Evolutionary conservation across 2,888 invertebrate genomes (phyloP).

Genomic region (Amphiduros pacificus): DNA sequence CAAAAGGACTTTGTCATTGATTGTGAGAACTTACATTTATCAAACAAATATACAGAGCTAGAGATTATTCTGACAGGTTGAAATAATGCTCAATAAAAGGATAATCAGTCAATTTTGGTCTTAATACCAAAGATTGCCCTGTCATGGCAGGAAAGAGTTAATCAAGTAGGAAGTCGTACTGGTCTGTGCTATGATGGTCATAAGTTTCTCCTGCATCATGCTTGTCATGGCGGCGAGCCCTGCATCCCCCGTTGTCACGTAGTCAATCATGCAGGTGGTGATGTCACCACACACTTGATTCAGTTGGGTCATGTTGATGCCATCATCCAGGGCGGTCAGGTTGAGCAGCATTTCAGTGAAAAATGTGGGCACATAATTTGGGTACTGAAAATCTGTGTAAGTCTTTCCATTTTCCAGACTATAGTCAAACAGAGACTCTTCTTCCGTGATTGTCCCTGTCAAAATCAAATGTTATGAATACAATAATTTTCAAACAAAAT

Average conservation of each 20-base stretch:
- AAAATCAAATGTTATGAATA: neutral
- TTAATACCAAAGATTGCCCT: too few species aligned
- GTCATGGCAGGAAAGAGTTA: too few species aligned
- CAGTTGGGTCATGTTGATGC: neutral
- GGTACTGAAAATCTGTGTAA: neutral
- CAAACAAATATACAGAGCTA: too few species aligned
- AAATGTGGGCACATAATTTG: neutral
- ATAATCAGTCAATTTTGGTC: too few species aligned
- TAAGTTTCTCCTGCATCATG: neutral
- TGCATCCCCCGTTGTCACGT: neutral
- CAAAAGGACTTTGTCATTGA: too few species aligned
- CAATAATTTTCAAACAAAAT: too few species aligned
- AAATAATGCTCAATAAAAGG: too few species aligned
- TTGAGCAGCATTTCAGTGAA: neutral
- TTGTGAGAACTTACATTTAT: too few species aligned
- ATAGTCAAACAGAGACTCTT: neutral
- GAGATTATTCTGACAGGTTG: too few species aligned
- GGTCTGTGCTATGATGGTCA: too few species aligned
- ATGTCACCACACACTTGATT: neutral
- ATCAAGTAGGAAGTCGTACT: too few species aligned
- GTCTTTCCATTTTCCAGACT: neutral
- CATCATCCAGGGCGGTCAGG: neutral
- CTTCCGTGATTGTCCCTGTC: neutral
- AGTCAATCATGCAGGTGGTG: neutral
- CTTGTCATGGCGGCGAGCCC: neutral